Evolutionary conservation across 2,797 vertebrate species (phyloP), one percentile per base, ranked within the genome.

Genomic region (Neopelma chrysocephalum): DNA sequence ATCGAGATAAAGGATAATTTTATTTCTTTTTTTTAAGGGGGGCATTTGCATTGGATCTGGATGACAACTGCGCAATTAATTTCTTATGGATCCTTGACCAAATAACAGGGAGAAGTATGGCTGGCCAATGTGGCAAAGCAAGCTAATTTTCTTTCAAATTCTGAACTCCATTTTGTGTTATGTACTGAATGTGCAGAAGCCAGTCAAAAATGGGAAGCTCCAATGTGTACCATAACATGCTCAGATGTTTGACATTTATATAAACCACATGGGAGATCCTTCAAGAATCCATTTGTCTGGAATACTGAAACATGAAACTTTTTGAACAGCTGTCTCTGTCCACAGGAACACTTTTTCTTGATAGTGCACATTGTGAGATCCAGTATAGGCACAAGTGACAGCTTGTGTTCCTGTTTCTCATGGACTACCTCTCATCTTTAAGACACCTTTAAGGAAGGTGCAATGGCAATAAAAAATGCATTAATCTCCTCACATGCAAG

Each of bases 191-290:
- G 4, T 40, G 31, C 48, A 78, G 29, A 80, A 72, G 70, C 4
- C 31, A 32, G 32, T 32, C 16, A 38, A 65, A 71, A 32, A 61
- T 36, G 19, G 10, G 26, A 82, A 27, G 38, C 12, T 91, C 47
- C 26, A 77, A 38, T 6, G 12, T 15, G 8, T 62, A 70, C 15
- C 0, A 0, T 20, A 84, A 51, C 17, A 36, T 20, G 50, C 32
- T 58, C 5, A 43, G 27, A 40, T 21, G 17, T 51, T 65, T 81
- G 57, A 86, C 54, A 62, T n/a, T 15, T 68, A 36, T 27, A 1
- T 43, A 51, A 73, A 56, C 13, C 8, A 51, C 5, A 60, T 1
- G 10, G 20, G 6, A 15, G 64, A 60, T 23, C 11, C n/a, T 77
- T 87, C 47, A 79, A 79, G 21, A 90, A 79, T 56, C n/a, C 8